Conservation (phyloP, 2,888 invertebrate species). For the Bombyx huttoni region DNA sequence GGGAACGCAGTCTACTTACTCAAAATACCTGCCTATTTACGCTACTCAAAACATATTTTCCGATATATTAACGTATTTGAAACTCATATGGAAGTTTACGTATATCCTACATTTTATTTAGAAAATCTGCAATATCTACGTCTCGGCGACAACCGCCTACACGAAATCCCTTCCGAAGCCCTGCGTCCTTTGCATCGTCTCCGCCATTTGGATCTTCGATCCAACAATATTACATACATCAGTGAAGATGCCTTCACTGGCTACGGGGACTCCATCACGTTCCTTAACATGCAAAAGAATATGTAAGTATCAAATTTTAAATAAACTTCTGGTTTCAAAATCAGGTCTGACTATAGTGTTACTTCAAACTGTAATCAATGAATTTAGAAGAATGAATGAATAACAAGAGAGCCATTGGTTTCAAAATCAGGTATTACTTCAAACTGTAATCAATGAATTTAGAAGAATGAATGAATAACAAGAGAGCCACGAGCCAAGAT, state of each 20-base stretch:
- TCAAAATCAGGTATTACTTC: no score
- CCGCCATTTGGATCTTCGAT: conserved; percentile 88
- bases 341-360: neutral
- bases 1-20: no score
- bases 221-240: conserved; percentile 88
- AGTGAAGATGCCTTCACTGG: conserved; percentile 90
- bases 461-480: no score
- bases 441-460: no score
- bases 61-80: neutral
- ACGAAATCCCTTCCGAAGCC: conserved; percentile 88
- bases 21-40: no score
- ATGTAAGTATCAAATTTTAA: conserved; percentile 74
- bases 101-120: conserved; percentile 36
- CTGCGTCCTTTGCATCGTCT: conserved; percentile 86
- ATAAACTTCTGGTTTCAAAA: neutral
- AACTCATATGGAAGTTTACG: neutral
- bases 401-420: no score
- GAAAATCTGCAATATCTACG: conserved; percentile 92
- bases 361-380: no score
- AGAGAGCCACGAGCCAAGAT: no score
- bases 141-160: conserved; percentile 89
- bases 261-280: conserved; percentile 93
- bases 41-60: no score
- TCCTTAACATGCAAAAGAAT: conserved; percentile 91
- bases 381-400: no score